Evolutionary conservation across 2,888 invertebrate genomes (phyloP).

Genomic region (Laothoe populi): DNA sequence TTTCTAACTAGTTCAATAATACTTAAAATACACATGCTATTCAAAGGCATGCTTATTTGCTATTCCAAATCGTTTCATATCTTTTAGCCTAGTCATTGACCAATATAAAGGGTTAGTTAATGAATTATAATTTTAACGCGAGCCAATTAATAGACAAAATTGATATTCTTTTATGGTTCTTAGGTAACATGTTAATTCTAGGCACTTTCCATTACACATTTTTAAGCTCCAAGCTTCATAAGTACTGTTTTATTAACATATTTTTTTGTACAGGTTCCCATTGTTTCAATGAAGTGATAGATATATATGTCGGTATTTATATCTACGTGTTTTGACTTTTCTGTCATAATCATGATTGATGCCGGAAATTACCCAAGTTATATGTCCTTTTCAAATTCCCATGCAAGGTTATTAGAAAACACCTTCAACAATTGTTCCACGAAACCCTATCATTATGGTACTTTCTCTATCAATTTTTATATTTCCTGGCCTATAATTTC

Average conservation of each 20-base stretch:
- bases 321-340: conserved; percentile 18
- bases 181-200: too few species aligned
- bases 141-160: too few species aligned
- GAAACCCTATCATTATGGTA: conserved; percentile 17
- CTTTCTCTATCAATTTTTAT: conserved; percentile 24
- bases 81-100: too few species aligned
- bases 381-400: conserved; percentile 7
- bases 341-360: background rate
- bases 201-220: background rate
- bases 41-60: too few species aligned
- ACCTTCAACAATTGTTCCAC: conserved; percentile 19
- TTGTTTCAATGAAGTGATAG: background rate
- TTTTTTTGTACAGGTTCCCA: background rate
- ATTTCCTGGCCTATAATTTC: conserved; percentile 22
- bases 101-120: too few species aligned
- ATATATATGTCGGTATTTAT: conserved; percentile 1
- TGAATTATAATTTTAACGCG: too few species aligned
- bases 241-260: background rate
- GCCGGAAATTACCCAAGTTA: conserved; percentile 14
- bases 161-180: too few species aligned
- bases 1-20: too few species aligned
- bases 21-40: too few species aligned
- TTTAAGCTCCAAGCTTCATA: background rate
- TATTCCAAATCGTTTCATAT: too few species aligned
- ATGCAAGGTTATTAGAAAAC: conserved; percentile 16